These are phyloP conservation scores for Petrolisthes cinctipes DNA, from an alignment of 2,888 invertebrate genomes.

Conservation along the genomic window DNA sequence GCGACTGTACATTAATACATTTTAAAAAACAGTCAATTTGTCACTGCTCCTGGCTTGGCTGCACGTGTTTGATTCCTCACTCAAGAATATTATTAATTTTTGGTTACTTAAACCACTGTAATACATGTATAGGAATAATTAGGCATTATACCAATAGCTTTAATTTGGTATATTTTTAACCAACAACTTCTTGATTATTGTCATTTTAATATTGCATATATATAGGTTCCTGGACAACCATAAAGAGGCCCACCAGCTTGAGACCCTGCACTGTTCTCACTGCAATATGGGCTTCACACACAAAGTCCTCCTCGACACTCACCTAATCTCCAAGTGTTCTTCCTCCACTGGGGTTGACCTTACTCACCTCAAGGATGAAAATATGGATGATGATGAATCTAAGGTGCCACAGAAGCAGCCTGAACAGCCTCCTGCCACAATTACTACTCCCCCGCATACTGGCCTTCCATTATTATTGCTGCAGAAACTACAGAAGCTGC, in stretches of 20 bases:
- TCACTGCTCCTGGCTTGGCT: too few relatives aligned
- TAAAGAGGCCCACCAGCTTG: slow-evolving; percentile 51
- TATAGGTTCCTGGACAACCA: slow-evolving; percentile 59
- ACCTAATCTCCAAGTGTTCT: slow-evolving; percentile 59
- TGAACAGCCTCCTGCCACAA: neutral
- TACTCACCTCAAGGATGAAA: slow-evolving; percentile 50
- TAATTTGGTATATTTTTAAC: too few relatives aligned
- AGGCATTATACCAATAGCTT: too few relatives aligned
- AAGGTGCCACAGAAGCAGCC: neutral
- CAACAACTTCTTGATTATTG: too few relatives aligned
- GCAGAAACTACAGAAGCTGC: slow-evolving; percentile 44
- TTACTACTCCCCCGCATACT: slow-evolving; percentile 17
- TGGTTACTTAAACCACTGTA: too few relatives aligned
- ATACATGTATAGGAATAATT: too few relatives aligned
- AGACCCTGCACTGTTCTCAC: slow-evolving; percentile 54
- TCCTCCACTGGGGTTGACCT: slow-evolving; percentile 48
- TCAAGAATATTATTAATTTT: too few relatives aligned
- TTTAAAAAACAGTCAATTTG: too few relatives aligned
- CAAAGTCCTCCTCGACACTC: slow-evolving; percentile 58
- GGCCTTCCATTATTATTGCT: slow-evolving; percentile 31
- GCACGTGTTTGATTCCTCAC: too few relatives aligned
- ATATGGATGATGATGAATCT: neutral
- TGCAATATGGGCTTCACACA: slow-evolving; percentile 62
- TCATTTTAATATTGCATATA: neutral
- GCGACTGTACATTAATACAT: too few relatives aligned